A percentile compares a stretch with the other conserved stretches of the same genome.
These are phyloP conservation scores for Agrochola macilenta DNA, from an alignment of 2,888 invertebrate genomes.

Conservation along the genomic window DNA sequence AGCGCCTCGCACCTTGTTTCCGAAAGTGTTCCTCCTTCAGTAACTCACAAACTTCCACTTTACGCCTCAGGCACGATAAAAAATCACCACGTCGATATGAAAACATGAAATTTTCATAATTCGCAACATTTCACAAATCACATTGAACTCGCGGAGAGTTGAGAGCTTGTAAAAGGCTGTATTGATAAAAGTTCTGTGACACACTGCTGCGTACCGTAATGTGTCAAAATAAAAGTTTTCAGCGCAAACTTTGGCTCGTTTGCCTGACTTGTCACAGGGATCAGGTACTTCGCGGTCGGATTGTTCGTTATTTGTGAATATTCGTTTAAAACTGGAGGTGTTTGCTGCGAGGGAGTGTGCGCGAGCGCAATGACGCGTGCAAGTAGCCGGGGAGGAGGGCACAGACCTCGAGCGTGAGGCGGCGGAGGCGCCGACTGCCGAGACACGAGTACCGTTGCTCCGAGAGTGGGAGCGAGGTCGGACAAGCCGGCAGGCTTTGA, in stretches of 20 bases:
- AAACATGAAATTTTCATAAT: conserved; percentile 81
- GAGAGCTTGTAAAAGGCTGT: conserved; percentile 75
- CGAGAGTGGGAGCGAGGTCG: conserved; percentile 86
- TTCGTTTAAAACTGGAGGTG: conserved; percentile 52
- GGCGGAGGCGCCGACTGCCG: conserved; percentile 80
- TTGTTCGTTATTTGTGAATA: conserved; percentile 62
- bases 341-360: conserved; percentile 61
- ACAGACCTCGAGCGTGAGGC: conserved; percentile 83
- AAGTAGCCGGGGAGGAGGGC: conserved; percentile 79
- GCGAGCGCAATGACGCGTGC: conserved; percentile 78
- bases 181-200: conserved; percentile 76
- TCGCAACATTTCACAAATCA: conserved; percentile 85
- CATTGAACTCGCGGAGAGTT: conserved; percentile 76
- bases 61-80: conserved; percentile 77
- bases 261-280: conserved; percentile 49
- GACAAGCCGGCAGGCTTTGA: conserved; percentile 79
- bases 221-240: conserved; percentile 71
- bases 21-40: conserved; percentile 70
- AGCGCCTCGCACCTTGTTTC: conserved; percentile 65
- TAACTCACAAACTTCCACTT: conserved; percentile 80
- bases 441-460: conserved; percentile 85
- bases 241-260: conserved; percentile 54
- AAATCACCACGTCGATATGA: conserved; percentile 80
- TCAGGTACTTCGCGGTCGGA: conserved; percentile 50
- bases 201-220: conserved; percentile 71